Evolutionary conservation across 2,113 vertebrate species (phyloP).

Genomic region (Nibea albiflora): DNA sequence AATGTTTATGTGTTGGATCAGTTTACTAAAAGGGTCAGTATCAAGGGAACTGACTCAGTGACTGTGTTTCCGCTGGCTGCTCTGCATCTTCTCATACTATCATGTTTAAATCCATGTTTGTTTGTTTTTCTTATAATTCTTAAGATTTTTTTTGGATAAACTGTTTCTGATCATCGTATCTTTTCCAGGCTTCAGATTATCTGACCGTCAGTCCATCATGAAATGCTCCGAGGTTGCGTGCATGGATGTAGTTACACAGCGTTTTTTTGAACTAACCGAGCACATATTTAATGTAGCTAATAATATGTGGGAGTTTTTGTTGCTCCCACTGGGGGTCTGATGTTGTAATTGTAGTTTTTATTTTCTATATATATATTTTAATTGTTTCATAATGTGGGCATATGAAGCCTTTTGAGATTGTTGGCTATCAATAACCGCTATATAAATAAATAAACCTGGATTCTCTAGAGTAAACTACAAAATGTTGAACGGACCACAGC

Average conservation of each 20-base stretch:
- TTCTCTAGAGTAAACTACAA: background rate
- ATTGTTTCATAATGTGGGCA: conserved; percentile 12
- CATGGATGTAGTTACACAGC: conserved; percentile 58
- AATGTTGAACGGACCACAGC: background rate
- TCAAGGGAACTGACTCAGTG: conserved; percentile 31
- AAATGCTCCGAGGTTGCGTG: conserved; percentile 56
- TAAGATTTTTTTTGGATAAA: background rate
- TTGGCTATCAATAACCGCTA: background rate
- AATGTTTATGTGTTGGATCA: conserved; percentile 13
- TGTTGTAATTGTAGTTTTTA: background rate
- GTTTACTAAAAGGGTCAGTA: conserved; percentile 26
- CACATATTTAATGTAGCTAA: conserved; percentile 34
- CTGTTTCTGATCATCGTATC: background rate
- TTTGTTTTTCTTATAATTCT: background rate
- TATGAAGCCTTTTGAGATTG: background rate
- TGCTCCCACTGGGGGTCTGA: background rate
- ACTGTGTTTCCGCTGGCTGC: conserved; percentile 2
- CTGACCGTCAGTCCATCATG: no score
- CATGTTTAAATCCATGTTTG: conserved; percentile 1
- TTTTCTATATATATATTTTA: background rate
- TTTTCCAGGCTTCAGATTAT: conserved; percentile 10
- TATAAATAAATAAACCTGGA: conserved; percentile 1
- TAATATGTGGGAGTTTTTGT: conserved; percentile 19
- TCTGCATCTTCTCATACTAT: conserved; percentile 7
- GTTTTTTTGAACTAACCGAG: conserved; percentile 42